phyloP scores from a whole-genome alignment of 2,113 vertebrate genomes.

The Felis chaus region DNA sequence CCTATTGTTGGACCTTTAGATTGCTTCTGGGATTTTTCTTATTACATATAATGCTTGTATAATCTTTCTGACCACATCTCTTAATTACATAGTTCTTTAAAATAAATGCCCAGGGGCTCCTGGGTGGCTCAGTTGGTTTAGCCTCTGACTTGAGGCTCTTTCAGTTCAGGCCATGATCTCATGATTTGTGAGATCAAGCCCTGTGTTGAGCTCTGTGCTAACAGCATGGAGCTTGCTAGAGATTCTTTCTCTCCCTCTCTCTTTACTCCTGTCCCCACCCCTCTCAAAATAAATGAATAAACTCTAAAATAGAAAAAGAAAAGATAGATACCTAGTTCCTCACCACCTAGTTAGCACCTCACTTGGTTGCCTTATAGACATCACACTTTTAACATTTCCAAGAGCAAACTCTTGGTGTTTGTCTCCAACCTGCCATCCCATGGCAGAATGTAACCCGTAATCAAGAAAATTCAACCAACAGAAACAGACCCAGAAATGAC shows the following conservation, averaged over 20 bases:
- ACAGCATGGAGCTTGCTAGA: too few relatives aligned
- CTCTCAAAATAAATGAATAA: too few relatives aligned
- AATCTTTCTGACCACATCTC: not conserved
- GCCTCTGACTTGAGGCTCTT: too few relatives aligned
- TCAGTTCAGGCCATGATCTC: too few relatives aligned
- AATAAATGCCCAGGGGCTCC: not conserved
- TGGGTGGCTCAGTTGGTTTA: too few relatives aligned
- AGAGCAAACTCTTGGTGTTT: not conserved
- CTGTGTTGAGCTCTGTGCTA: too few relatives aligned
- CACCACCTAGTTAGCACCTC: not conserved
- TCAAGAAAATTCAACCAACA: not conserved
- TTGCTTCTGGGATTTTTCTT: not conserved
- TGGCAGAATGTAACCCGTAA: not conserved
- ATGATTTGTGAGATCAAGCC: too few relatives aligned
- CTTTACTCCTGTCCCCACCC: too few relatives aligned
- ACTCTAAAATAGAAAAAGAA: too few relatives aligned
- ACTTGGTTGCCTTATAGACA: not conserved
- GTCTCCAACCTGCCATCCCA: not conserved
- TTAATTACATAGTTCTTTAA: constrained; percentile 26
- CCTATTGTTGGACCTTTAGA: not conserved
- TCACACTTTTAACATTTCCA: not conserved
- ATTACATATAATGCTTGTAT: not conserved
- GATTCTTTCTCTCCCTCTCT: too few relatives aligned
- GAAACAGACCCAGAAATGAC: not conserved
- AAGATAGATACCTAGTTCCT: not conserved